phyloP scores from a whole-genome alignment of 2,113 vertebrate genomes.

The Neotragus moschatus region DNA sequence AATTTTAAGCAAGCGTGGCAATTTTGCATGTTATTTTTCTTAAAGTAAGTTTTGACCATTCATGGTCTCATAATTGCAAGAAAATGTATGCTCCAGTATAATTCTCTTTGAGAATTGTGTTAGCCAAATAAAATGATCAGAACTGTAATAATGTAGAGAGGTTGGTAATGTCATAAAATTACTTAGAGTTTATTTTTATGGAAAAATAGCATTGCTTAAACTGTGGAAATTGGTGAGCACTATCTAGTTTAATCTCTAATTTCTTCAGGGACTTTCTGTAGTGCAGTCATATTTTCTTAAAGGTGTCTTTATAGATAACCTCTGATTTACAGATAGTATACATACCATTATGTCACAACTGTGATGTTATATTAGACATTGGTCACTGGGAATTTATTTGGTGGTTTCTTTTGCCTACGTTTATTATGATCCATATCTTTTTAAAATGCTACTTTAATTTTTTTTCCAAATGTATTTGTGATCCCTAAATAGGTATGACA shows the following conservation, averaged over 20 bases:
- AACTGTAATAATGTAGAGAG: not conserved
- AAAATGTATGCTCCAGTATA: not conserved
- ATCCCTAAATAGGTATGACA: not conserved
- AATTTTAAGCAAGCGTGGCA: not conserved
- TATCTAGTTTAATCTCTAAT: not conserved
- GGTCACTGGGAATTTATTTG: not conserved
- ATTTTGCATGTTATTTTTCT: not conserved
- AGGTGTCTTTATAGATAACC: not conserved
- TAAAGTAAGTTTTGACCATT: not conserved
- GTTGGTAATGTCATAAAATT: not conserved
- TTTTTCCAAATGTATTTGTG: not conserved
- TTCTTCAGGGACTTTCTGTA: not conserved
- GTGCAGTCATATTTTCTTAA: not conserved
- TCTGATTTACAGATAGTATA: not conserved
- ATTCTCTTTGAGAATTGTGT: not conserved
- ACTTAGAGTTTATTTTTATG: not conserved
- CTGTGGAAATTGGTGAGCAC: not conserved
- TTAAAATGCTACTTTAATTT: not conserved
- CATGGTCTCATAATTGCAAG: not conserved
- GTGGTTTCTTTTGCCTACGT: not conserved
- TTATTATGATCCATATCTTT: not conserved
- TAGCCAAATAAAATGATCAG: not conserved
- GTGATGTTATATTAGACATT: not conserved
- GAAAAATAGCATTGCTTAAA: not conserved
- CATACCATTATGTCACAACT: not conserved